Evolutionary conservation across 2,797 vertebrate species (phyloP), one percentile per base, ranked within the genome.

Genomic region (Rallus crepitans): DNA sequence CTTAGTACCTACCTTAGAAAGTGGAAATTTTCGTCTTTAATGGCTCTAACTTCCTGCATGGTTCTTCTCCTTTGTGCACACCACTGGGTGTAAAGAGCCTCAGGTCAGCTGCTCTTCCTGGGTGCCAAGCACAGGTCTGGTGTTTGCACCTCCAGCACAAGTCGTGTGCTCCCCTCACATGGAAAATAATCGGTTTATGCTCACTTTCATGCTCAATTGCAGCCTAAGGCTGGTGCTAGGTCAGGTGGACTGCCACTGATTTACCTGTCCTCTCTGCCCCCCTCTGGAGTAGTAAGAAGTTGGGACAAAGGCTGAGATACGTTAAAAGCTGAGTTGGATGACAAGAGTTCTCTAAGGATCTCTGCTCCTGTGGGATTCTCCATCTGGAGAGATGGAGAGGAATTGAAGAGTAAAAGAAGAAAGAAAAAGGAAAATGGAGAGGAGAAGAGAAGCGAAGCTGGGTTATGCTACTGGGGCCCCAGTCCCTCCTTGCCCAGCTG

Each of bases 1-100:
- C 80, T 77, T 53, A 55, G 21, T 30, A 66, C 70, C 73, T 87
- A 28, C 87, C 93, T 93, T 42, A 84, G 81, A 85, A 76, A 90
- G 40, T 0, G 25, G 68, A 93, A 89, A 73, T 57, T 87, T 87
- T 89, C 1, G 3, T 45, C 30, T 69, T 31, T 90, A 91, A 64
- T 71, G 71, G 57, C 50, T 90, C 48, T 89, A 60, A 82, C 86
- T 94, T 94, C 66, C 80, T 94, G 37, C 40, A 25, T 17, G 12
- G 35, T 87, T 90, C 24, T 92, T 84, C 39, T 89, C 40, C 28
- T 53, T 66, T 53, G 6, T 82, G 45, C 2, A 0, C 13, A 93
- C 31, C 61, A 45, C 3, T 37, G 23, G 30, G 31, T 56, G 33
- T 82, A 71, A 89, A 73, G 45, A 56, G 40, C 37, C 24, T 40